Evolutionary conservation across 2,797 vertebrate genomes (phyloP), one percentile per base, ranked within the genome.

Genomic region (Xyrichtys novacula): DNA sequence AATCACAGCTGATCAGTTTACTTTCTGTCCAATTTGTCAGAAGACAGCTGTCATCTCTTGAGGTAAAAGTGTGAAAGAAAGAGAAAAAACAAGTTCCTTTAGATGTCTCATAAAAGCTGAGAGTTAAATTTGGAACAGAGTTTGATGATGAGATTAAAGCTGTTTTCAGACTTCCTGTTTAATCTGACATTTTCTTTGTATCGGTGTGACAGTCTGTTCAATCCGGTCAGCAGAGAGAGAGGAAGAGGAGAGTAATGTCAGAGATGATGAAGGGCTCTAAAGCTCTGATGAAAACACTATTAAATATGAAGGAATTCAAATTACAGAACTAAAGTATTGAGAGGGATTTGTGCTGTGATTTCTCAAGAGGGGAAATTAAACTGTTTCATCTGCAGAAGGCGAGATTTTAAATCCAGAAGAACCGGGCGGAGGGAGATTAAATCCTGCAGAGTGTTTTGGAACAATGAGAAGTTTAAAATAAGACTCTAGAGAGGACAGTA

Each of bases 161-260:
- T 38, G 26, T 29, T 43, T 26, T 44, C 58, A 61, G 25, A 23
- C 63, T 42, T 64, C 19, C 32, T 50, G 48, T 16, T 39, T 64
- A 26, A 76, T 23, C 31, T 52, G 52, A 55, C 28, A 5, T 71
- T 47, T 61, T 20, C 42, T 61, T 67, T 70, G 28, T 47, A 20
- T 52, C 14, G 17, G 20, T 39, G 12, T 23, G 36, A 75, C 49
- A 43, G 22, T 29, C 47, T 26, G 48, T 19, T 64, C 49, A 15
- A 10, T 59, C 38, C 20, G 26, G 5, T 0, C 40, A 48, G 5
- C 39, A 20, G 28, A 15, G 28, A 0, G 23, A 28, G 19, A 28
- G 29, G 36, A 25, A 61, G 16, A 48, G 7, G 39, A 46, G 36
- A 23, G 14, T 12, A 9, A 2, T 12, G 28, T 6, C 12, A 46